Conservation (phyloP, 2,113 vertebrate species). For the Pteruthius melanotis region DNA sequence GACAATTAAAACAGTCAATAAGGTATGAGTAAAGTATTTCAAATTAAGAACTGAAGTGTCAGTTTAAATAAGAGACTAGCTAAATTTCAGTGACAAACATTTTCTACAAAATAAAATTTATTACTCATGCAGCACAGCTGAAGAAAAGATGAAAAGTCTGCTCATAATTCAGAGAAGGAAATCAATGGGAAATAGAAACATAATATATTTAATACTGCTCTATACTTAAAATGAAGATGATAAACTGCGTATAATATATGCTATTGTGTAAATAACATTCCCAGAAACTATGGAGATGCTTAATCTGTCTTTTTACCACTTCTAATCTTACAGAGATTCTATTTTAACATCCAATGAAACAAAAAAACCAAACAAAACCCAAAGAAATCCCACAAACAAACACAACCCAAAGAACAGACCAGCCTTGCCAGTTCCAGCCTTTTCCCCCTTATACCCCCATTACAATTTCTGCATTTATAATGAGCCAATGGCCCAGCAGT, state of each 20-base stretch:
- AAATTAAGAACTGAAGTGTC: not conserved
- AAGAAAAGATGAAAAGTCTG: not conserved
- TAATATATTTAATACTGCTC: not conserved
- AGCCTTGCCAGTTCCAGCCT: not conserved
- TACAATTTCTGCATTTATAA: not conserved
- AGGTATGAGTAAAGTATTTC: not conserved
- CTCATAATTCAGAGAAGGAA: not conserved
- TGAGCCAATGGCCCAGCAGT: not conserved
- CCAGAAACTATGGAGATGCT: not conserved
- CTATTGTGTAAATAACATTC: not conserved
- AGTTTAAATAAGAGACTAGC: not conserved
- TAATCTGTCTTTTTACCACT: not conserved
- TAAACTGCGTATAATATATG: not conserved
- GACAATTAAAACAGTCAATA: not conserved
- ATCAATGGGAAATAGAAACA: not conserved
- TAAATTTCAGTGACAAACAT: not conserved
- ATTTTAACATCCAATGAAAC: not conserved
- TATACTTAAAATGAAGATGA: not conserved
- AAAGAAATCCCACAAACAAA: not conserved
- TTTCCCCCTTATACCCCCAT: not conserved
- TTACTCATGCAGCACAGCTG: not conserved
- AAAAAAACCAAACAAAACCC: not conserved
- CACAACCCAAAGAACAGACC: not conserved
- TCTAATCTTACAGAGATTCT: not conserved
- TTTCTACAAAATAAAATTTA: not conserved